phyloP scores from a whole-genome alignment of 2,888 invertebrate genomes.

The Scaptodrosophila latifasciaeformis region DNA sequence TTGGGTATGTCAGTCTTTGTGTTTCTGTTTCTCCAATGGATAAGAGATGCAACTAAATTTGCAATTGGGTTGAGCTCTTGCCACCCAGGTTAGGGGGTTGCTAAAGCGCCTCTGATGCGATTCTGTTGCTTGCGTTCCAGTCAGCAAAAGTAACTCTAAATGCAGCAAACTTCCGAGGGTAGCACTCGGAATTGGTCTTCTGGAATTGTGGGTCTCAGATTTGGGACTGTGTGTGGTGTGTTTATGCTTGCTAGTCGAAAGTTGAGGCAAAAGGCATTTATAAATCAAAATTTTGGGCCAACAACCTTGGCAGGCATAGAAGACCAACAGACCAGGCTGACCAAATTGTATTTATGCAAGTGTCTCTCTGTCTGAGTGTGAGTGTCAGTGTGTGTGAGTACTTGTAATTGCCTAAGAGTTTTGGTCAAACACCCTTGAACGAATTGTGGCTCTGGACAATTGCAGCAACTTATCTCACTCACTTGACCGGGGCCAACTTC shows the following conservation, averaged over 20 bases:
- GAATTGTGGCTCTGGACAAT: constrained; percentile 33
- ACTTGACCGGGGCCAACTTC: constrained; percentile 4
- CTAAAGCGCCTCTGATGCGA: not conserved
- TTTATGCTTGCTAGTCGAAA: not conserved
- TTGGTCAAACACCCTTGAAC: constrained; percentile 20
- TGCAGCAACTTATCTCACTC: constrained; percentile 62
- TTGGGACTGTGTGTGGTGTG: not conserved
- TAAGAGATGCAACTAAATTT: too few species aligned
- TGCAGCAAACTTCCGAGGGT: not conserved
- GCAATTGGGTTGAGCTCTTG: too few species aligned
- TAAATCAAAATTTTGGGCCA: constrained; percentile 70
- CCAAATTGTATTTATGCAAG: constrained; percentile 14
- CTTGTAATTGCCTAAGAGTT: constrained; percentile 53
- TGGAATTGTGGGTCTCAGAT: not conserved
- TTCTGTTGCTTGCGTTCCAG: constrained; percentile 30
- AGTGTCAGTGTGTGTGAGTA: constrained; percentile 24
- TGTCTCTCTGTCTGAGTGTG: constrained; percentile 8
- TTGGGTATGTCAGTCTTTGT: not conserved
- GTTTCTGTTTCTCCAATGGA: too few species aligned
- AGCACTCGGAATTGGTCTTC: too few species aligned
- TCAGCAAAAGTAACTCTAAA: constrained; percentile 65
- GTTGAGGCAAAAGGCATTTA: constrained; percentile 59
- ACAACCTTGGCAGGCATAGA: constrained; percentile 53
- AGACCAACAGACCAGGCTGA: constrained; percentile 13
- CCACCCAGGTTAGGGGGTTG: constrained; percentile 4